Conservation (phyloP, 2,113 vertebrate species). For the Ardeotis arabs region DNA sequence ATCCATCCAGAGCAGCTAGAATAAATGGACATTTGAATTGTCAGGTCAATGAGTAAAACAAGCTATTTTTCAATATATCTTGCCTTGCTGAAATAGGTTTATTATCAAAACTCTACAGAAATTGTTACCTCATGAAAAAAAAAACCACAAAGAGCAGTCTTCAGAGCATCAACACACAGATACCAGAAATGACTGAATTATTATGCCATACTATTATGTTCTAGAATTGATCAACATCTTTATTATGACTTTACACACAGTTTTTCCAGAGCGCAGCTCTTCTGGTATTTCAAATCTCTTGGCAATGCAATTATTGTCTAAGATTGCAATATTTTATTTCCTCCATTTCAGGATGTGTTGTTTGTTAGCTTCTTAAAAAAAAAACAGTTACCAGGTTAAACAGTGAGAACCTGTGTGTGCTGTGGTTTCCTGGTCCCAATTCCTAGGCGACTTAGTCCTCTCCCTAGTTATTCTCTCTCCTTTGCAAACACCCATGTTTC, state of each 20-base stretch:
- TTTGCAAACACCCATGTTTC: neutral
- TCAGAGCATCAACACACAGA: neutral
- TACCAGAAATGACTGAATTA: neutral
- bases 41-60: neutral
- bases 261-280: neutral
- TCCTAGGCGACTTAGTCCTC: neutral
- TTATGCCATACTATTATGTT: too few relatives aligned
- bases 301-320: neutral
- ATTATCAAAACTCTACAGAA: neutral
- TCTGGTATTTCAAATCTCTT: neutral
- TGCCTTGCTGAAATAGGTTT: neutral
- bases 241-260: neutral
- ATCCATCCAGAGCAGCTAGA: neutral
- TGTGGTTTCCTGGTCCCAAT: neutral
- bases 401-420: neutral
- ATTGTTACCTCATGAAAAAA: neutral
- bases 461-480: neutral
- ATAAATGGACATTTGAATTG: neutral
- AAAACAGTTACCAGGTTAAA: neutral
- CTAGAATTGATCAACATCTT: neutral
- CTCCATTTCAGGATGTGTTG: neutral
- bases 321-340: neutral
- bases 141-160: neutral
- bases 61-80: neutral
- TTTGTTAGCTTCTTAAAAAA: neutral